Conservation (phyloP, 2,113 vertebrate genomes). For the Passerina amoena region DNA sequence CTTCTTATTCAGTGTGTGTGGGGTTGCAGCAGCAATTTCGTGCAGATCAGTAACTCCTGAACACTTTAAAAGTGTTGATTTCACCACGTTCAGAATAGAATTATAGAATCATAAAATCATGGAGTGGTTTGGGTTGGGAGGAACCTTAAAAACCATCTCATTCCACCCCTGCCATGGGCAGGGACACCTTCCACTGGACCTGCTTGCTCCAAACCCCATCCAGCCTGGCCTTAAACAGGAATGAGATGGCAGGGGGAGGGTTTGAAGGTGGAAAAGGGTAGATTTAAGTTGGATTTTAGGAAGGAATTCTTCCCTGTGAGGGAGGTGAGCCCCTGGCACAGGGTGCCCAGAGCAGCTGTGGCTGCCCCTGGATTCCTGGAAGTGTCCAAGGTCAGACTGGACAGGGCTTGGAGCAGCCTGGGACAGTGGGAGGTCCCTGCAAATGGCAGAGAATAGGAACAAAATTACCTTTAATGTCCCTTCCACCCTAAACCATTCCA, state of each 20-base stretch:
- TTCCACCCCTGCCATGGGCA: neutral
- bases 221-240: neutral
- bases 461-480: neutral
- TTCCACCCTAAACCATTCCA: neutral
- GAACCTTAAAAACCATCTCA: neutral
- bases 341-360: neutral
- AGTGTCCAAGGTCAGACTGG: neutral
- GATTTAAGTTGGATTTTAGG: neutral
- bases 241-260: neutral
- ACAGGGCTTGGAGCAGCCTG: accelerated
- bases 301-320: neutral
- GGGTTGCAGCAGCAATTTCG: neutral
- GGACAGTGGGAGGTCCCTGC: neutral
- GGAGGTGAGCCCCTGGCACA: neutral
- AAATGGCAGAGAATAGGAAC: neutral
- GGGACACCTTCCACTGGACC: neutral
- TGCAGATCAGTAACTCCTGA: neutral
- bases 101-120: neutral
- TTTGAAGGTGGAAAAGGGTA: neutral
- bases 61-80: neutral
- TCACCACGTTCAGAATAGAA: neutral
- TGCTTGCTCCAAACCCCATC: neutral
- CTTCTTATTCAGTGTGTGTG: neutral
- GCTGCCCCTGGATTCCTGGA: neutral
- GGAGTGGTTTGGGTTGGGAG: neutral